These are phyloP conservation scores for Sebastes aleutianus DNA, from an alignment of 2,797 vertebrate species.

Conservation along the genomic window DNA sequence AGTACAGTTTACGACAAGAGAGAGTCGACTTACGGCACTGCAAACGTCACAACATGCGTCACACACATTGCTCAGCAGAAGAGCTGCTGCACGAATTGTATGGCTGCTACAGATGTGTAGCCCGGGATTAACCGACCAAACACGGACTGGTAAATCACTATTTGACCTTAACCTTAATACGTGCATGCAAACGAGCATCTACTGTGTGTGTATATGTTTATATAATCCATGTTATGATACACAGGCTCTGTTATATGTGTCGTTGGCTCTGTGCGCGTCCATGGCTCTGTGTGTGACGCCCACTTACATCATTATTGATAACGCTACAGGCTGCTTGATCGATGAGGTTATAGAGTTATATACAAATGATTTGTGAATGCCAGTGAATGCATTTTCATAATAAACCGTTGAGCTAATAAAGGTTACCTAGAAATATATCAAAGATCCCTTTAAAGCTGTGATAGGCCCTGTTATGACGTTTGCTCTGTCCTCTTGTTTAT, in stretches of 20 bases:
- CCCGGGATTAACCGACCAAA: constrained; percentile 48
- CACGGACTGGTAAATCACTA: constrained; percentile 62
- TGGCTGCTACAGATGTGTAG: constrained; percentile 55
- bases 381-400: neutral
- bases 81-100: constrained; percentile 22
- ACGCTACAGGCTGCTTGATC: constrained; percentile 2
- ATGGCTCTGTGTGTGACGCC: constrained; percentile 26
- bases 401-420: neutral
- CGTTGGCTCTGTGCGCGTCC: neutral
- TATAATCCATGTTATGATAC: neutral
- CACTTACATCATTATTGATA: constrained; percentile 49
- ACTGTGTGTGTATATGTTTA: neutral
- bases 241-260: neutral
- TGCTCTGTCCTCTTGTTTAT: neutral
- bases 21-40: constrained; percentile 26
- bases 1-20: constrained; percentile 37
- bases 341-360: no score
- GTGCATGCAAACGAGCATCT: constrained; percentile 11
- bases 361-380: neutral
- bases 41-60: constrained; percentile 32
- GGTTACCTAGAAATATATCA: neutral
- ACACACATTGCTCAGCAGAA: constrained; percentile 58
- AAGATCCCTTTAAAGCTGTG: neutral
- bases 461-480: neutral
- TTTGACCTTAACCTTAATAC: constrained; percentile 28